Conservation (phyloP, 2,888 invertebrate species). For the Netelia fuscicornis region DNA sequence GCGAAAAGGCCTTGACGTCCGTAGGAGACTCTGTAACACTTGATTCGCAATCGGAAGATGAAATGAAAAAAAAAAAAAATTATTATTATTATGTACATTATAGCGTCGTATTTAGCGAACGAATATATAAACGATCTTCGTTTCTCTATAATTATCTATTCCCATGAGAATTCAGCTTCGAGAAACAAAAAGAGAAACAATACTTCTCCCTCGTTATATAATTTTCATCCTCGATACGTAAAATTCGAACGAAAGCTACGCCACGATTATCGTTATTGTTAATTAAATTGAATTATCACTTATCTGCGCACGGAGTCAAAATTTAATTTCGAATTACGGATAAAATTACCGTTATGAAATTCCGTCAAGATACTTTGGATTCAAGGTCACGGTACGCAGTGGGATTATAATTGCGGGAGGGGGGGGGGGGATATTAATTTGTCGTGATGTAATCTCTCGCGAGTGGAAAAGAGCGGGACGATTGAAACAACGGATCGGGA, state of each 20-base stretch:
- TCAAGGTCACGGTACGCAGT: background rate
- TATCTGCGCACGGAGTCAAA: background rate
- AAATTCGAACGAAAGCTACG: background rate
- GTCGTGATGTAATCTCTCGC: background rate
- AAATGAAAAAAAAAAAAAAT: constrained; percentile 8
- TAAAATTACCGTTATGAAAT: background rate
- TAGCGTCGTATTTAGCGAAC: constrained; percentile 15
- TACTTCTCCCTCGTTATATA: background rate
- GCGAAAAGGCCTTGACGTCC: constrained; percentile 48
- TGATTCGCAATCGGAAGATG: constrained; percentile 46
- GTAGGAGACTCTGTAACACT: constrained; percentile 39
- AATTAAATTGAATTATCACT: background rate
- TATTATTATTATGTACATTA: background rate
- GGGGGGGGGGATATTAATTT: background rate
- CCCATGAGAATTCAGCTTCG: background rate
- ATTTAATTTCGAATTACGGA: background rate
- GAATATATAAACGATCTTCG: constrained; percentile 24
- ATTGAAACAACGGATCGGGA: background rate
- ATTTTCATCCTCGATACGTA: background rate
- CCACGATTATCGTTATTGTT: background rate
- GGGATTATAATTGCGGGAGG: background rate
- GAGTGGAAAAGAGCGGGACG: background rate
- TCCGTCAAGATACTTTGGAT: background rate
- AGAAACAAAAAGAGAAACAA: constrained; percentile 1
- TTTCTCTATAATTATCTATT: constrained; percentile 13